Evolutionary conservation across 2,888 invertebrate genomes (phyloP).

Genomic region (Sinhomidia bicolor): DNA sequence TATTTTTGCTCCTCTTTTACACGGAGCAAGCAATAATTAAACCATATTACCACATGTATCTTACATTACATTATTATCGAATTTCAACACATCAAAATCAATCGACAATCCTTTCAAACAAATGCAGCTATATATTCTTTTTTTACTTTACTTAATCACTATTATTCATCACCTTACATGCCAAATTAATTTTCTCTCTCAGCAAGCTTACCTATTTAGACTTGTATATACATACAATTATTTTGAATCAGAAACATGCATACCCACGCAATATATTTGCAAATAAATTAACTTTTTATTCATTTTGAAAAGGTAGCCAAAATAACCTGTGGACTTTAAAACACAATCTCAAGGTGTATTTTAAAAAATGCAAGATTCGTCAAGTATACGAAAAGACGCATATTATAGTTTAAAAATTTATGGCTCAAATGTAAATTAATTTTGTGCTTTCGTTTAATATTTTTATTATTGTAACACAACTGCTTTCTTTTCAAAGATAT

Average conservation of each 20-base stretch:
- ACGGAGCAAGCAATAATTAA: too few relatives aligned
- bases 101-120: too few relatives aligned
- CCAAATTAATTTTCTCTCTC: neutral
- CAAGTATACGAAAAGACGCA: too few relatives aligned
- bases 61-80: too few relatives aligned
- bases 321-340: conserved; percentile 16
- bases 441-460: conserved; percentile 4
- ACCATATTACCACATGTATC: too few relatives aligned
- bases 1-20: neutral
- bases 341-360: conserved; percentile 30
- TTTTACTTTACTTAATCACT: too few relatives aligned
- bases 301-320: conserved; percentile 74
- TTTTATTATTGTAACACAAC: conserved; percentile 47
- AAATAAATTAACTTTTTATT: conserved; percentile 34
- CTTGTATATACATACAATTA: neutral
- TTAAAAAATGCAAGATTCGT: too few relatives aligned
- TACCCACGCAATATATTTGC: neutral
- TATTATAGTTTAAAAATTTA: conserved; percentile 1
- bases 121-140: too few relatives aligned
- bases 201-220: too few relatives aligned
- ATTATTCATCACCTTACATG: too few relatives aligned
- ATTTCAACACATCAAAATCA: too few relatives aligned
- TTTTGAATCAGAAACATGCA: neutral
- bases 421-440: too few relatives aligned
- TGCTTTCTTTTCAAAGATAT: conserved; percentile 86